Percentiles rank a stretch among this genome's conserved stretches.
These are phyloP conservation scores for Syngnathus rostellatus DNA, from an alignment of 2,797 vertebrate species.

Conservation along the genomic window DNA sequence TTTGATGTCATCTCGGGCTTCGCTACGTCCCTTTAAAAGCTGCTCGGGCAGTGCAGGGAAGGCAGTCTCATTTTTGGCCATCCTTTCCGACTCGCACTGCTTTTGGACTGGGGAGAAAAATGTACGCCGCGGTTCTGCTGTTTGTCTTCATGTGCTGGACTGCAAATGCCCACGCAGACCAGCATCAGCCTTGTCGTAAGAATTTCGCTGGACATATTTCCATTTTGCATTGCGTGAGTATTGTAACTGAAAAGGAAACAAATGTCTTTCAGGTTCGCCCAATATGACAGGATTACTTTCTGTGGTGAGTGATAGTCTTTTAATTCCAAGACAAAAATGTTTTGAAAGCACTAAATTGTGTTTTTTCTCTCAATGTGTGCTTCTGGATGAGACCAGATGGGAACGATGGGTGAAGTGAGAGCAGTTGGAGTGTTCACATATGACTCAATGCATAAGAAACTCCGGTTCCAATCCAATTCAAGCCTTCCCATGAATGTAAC, in stretches of 20 bases:
- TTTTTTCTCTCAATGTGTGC: slow-evolving; percentile 5
- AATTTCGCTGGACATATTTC: neutral
- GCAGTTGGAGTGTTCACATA: slow-evolving; percentile 55
- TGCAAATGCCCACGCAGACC: slow-evolving; percentile 44
- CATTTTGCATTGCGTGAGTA: neutral
- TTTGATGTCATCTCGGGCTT: slow-evolving; percentile 23
- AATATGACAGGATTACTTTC: slow-evolving; percentile 57
- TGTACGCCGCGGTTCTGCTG: slow-evolving; percentile 42
- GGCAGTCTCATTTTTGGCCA: slow-evolving; percentile 27
- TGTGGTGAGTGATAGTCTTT: slow-evolving; percentile 46
- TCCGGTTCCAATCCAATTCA: slow-evolving; percentile 62
- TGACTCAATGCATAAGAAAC: slow-evolving; percentile 58
- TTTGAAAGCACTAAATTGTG: neutral
- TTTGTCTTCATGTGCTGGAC: slow-evolving; percentile 56
- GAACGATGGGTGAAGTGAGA: slow-evolving; percentile 42
- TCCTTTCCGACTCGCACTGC: slow-evolving; percentile 17
- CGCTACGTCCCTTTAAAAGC: slow-evolving; percentile 55
- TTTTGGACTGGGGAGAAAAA: slow-evolving; percentile 38
- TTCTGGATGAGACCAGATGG: slow-evolving; percentile 26
- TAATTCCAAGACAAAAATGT: neutral
- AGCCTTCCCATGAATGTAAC: slow-evolving; percentile 45
- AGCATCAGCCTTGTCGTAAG: slow-evolving; percentile 71
- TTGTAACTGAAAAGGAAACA: neutral
- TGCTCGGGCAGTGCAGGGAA: slow-evolving; percentile 3
- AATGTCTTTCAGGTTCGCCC: slow-evolving; percentile 54